Percentiles rank a stretch among this genome's conserved stretches.
Evolutionary conservation across 2,113 vertebrate species (phyloP).

Genomic region (Percopsis transmontana): DNA sequence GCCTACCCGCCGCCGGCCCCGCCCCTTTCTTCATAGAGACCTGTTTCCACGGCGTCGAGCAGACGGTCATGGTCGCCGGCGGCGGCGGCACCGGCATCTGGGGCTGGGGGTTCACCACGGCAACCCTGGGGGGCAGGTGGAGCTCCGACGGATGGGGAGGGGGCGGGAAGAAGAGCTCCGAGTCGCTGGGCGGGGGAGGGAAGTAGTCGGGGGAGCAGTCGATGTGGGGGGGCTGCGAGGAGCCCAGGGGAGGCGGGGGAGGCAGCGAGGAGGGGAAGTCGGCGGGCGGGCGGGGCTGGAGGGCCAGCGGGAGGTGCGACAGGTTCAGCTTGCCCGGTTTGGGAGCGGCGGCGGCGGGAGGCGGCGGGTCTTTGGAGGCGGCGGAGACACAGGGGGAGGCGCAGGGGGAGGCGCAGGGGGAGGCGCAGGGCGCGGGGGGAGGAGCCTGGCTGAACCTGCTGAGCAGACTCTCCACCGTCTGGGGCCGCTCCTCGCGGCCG

Average conservation of each 20-base stretch:
- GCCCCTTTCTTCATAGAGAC: slow-evolving; percentile 83
- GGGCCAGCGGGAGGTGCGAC: slow-evolving; percentile 83
- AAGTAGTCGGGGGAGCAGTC: slow-evolving; percentile 74
- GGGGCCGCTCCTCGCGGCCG: slow-evolving; percentile 83
- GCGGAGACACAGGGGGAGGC: slow-evolving; percentile 78
- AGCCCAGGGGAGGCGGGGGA: slow-evolving; percentile 82
- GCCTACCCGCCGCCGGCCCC: slow-evolving; percentile 79
- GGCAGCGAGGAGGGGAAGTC: slow-evolving; percentile 90
- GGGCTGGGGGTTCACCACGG: slow-evolving; percentile 94
- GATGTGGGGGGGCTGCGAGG: slow-evolving; percentile 75
- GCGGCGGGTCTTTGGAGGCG: slow-evolving; percentile 81
- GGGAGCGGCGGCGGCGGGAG: slow-evolving; percentile 81
- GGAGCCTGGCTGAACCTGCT: slow-evolving; percentile 86
- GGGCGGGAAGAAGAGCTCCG: slow-evolving; percentile 89
- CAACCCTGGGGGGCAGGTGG: slow-evolving; percentile 87
- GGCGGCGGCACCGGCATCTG: slow-evolving; percentile 70
- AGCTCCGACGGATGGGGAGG: slow-evolving; percentile 82
- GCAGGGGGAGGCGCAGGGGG: slow-evolving; percentile 67
- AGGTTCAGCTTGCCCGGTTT: slow-evolving; percentile 95
- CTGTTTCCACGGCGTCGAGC: slow-evolving; percentile 80
- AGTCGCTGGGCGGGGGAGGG: slow-evolving; percentile 85
- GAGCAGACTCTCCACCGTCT: slow-evolving; percentile 90
- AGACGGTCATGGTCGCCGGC: not conserved
- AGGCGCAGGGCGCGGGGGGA: slow-evolving; percentile 55
- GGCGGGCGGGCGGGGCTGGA: slow-evolving; percentile 76